Percentiles rank a stretch among this genome's conserved stretches.
These are phyloP conservation scores for Nylanderia fulva DNA, from an alignment of 1,140 invertebrate species.

Conservation along the genomic window DNA sequence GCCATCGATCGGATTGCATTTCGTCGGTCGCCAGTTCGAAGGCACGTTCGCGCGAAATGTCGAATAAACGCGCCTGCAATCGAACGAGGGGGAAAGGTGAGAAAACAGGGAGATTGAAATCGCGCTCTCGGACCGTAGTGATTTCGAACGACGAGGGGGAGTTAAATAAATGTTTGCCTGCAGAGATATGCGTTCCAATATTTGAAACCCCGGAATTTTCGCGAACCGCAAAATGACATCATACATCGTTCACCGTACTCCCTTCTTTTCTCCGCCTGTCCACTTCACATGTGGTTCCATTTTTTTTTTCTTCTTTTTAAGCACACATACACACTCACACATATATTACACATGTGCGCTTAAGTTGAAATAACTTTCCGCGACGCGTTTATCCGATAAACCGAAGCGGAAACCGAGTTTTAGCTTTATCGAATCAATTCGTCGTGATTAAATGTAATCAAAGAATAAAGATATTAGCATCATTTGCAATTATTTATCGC, in stretches of 20 bases:
- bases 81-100: slow-evolving; percentile 19
- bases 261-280: slow-evolving; percentile 31
- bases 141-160: slow-evolving; percentile 29
- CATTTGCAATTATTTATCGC: neutral
- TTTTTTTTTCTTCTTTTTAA: slow-evolving; percentile 49
- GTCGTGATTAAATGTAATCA: neutral
- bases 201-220: slow-evolving; percentile 72
- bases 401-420: slow-evolving; percentile 54
- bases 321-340: neutral
- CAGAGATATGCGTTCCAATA: slow-evolving; percentile 66
- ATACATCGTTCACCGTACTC: slow-evolving; percentile 56
- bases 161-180: slow-evolving; percentile 72
- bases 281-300: slow-evolving; percentile 28
- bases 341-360: neutral
- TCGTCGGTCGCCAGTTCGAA: slow-evolving; percentile 7
- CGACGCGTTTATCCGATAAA: neutral
- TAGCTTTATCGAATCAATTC: slow-evolving; percentile 58
- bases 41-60: slow-evolving; percentile 50
- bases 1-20: slow-evolving; percentile 53
- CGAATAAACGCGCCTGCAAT: slow-evolving; percentile 14
- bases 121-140: slow-evolving; percentile 41
- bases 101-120: slow-evolving; percentile 30
- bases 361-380: slow-evolving; percentile 5
- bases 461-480: neutral
- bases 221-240: slow-evolving; percentile 70